Base-by-base conservation (phyloP, 2,113 vertebrate species). In the Trogon surrucura region DNA sequence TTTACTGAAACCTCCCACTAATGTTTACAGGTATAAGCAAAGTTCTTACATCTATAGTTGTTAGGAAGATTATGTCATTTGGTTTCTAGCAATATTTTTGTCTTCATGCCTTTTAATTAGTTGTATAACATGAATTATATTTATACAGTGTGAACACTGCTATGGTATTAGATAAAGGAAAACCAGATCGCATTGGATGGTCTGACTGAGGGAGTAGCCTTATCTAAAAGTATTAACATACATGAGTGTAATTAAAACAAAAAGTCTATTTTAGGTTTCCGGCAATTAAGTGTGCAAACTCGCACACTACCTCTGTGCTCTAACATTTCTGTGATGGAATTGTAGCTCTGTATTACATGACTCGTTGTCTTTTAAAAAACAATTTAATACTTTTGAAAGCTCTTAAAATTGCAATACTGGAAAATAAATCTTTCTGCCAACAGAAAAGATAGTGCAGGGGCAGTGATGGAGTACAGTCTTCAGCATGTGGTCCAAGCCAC, bases 351-450 rank as follows among this genome's bases (percentile, higher is more conserved):
- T 67, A 38, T 67, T 83, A 38, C 9, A 22, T 22, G 12, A 69
- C 13, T 47, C 12, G 1, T 18, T 71, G n/a, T 60, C 7, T 72
- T 51, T 80, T 16, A 77, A 80, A 85, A 91, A 50, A 50, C 8
- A 85, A 7, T 53, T 32, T 56, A 80, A 70, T 47, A 27, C 13
- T 54, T 89, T 9, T 38, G 44, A 60, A 89, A 83, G 2, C 13
- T 61, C 30, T 48, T 32, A 53, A 38, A 83, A 57, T 88, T 47
- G 71, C 44, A 88, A 13, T 51, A 51, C 26, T 64, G 10, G n/a
- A 83, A 95, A 95, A 89, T 71, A 80, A 66, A 66, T 74, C 27
- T 86, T 21, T 84, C 38, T 66, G 48, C n/a, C 30, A 79, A 61
- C 13, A 69, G 12, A 80, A 65, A 5, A 80, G 32, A 44, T 62